These are phyloP conservation scores for Trachythela sp. DNA, from an alignment of 64 coral and sea anemone species.

Conservation along the genomic window DNA sequence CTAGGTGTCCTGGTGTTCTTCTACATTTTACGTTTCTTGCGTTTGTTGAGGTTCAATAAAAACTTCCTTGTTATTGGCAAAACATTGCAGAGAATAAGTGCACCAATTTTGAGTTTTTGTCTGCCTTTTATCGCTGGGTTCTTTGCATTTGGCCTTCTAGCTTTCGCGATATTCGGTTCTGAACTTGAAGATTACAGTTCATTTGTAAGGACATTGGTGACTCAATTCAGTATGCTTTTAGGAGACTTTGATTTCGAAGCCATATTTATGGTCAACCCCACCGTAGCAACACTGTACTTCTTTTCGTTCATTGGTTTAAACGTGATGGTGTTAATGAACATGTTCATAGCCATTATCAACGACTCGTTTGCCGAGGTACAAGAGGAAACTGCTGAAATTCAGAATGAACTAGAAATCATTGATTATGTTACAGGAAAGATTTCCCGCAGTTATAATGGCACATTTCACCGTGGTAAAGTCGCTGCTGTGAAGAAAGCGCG, in stretches of 20 bases:
- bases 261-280: conserved; percentile 32
- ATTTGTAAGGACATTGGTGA: conserved; percentile 41
- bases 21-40: conserved; percentile 60
- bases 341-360: conserved; percentile 97
- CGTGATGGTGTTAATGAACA: conserved; percentile 79
- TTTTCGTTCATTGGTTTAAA: conserved; percentile 37
- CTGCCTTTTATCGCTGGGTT: conserved; percentile 61
- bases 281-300: conserved; percentile 72
- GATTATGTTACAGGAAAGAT: conserved; percentile 4
- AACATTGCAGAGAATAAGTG: conserved; percentile 50
- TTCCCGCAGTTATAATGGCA: not conserved
- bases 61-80: conserved; percentile 51
- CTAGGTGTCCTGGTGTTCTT: conserved; percentile 80
- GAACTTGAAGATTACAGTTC: conserved; percentile 43
- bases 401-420: conserved; percentile 82
- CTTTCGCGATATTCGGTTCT: conserved; percentile 48
- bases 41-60: conserved; percentile 82
- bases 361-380: conserved; percentile 76
- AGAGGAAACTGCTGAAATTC: conserved; percentile 38
- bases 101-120: conserved; percentile 53
- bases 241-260: conserved; percentile 20
- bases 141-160: conserved; percentile 48
- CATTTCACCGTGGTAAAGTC: not conserved
- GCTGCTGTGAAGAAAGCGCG: not conserved
- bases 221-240: conserved; percentile 65